phyloP scores from a whole-genome alignment of 2,113 vertebrate species.

The Glaucomys volans region DNA sequence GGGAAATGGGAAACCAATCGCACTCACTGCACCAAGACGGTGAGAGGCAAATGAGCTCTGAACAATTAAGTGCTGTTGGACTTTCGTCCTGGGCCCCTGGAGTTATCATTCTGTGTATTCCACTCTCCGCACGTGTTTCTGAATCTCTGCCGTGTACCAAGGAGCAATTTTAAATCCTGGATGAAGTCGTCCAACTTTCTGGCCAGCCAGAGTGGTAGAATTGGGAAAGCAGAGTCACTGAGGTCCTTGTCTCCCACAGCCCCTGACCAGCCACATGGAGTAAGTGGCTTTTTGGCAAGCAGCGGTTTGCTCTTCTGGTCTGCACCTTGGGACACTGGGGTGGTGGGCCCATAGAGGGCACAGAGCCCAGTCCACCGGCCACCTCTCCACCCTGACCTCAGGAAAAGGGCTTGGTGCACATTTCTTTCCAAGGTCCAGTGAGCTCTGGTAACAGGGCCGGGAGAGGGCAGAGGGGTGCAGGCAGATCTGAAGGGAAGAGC shows the following conservation, averaged over 20 bases:
- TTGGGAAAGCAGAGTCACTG: background rate
- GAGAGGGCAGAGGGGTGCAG: background rate
- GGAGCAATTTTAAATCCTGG: background rate
- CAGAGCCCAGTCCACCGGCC: background rate
- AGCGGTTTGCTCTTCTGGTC: background rate
- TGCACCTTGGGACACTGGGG: background rate
- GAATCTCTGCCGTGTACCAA: background rate
- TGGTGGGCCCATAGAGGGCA: rapidly evolving
- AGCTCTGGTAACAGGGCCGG: background rate
- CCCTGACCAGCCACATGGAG: background rate
- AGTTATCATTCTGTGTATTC: background rate
- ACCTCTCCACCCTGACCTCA: background rate
- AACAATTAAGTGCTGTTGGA: background rate
- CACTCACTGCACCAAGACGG: rapidly evolving
- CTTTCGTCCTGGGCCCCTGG: background rate
- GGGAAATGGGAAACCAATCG: background rate
- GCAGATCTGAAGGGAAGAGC: background rate
- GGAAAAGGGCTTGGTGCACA: background rate
- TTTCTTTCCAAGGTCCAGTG: background rate
- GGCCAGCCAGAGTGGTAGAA: background rate
- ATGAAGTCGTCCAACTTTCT: background rate
- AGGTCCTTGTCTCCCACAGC: background rate
- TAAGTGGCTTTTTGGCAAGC: background rate
- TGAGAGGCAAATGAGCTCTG: background rate
- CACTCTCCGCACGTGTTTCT: background rate